Evolutionary conservation across 2,888 invertebrate species (phyloP).

Genomic region (Clivina fossor): DNA sequence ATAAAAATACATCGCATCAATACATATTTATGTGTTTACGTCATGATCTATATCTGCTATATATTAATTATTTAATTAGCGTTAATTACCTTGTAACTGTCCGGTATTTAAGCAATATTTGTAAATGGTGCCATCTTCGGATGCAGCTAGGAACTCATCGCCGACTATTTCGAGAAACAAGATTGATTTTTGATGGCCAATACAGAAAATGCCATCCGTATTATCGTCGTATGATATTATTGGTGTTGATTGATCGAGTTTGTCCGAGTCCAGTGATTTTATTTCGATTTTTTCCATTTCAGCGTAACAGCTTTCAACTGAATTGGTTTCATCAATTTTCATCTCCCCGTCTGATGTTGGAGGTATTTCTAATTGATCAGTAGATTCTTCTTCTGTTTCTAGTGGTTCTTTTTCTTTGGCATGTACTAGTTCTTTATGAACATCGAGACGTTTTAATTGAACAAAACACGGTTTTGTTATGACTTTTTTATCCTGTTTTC

Average conservation of each 20-base stretch:
- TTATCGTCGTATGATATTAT: background rate
- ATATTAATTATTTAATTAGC: no score
- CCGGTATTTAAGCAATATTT: constrained; percentile 47
- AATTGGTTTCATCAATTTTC: no score
- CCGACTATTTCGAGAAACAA: constrained; percentile 44
- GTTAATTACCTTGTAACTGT: no score
- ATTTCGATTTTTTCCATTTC: no score
- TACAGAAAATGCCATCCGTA: constrained; percentile 20
- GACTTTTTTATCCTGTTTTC: background rate
- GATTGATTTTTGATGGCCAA: constrained; percentile 24
- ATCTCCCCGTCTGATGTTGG: background rate
- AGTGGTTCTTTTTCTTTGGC: background rate
- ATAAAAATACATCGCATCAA: no score
- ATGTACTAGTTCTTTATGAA: background rate
- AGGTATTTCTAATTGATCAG: background rate
- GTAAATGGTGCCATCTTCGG: constrained; percentile 51
- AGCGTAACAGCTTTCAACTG: no score
- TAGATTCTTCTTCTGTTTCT: background rate
- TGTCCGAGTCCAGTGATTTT: no score
- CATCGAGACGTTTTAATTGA: no score
- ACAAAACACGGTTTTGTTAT: background rate
- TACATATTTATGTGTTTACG: no score
- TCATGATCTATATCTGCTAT: no score
- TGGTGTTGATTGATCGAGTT: background rate
- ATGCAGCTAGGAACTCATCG: constrained; percentile 48